Evolutionary conservation across 2,797 vertebrate species (phyloP).

Genomic region (Lithobates sylvaticus): DNA sequence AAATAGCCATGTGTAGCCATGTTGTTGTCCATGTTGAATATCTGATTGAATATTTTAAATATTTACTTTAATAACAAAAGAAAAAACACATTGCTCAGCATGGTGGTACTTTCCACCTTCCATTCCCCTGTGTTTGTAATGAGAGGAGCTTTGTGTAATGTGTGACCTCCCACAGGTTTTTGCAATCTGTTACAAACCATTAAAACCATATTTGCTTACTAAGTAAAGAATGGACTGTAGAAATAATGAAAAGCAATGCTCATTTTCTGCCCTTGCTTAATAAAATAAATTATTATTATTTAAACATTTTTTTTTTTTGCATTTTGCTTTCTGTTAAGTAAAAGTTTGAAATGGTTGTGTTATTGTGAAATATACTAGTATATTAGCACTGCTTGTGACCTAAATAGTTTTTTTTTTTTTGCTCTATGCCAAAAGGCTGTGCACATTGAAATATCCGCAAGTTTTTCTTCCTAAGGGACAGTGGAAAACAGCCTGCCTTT

Average conservation of each 20-base stretch:
- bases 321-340: neutral
- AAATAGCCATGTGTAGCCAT: neutral
- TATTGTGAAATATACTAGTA: neutral
- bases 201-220: constrained; percentile 56
- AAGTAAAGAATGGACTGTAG: constrained; percentile 47
- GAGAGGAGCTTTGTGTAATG: constrained; percentile 45
- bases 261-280: constrained; percentile 19
- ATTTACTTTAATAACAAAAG: constrained; percentile 45
- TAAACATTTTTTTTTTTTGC: neutral
- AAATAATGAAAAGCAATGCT: constrained; percentile 54
- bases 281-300: constrained; percentile 13
- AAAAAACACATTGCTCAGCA: constrained; percentile 51
- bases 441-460: constrained; percentile 19
- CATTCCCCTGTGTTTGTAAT: constrained; percentile 52
- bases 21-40: constrained; percentile 10
- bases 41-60: constrained; percentile 57
- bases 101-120: constrained; percentile 23
- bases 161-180: constrained; percentile 54
- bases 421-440: neutral
- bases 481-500: constrained; percentile 33
- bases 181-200: constrained; percentile 57
- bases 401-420: neutral
- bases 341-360: neutral
- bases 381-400: neutral
- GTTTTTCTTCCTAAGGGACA: constrained; percentile 41